Percentiles rank a stretch among this genome's conserved stretches.
Evolutionary conservation across 2,888 invertebrate species (phyloP).

Genomic region (Caenorhabditis plicata): DNA sequence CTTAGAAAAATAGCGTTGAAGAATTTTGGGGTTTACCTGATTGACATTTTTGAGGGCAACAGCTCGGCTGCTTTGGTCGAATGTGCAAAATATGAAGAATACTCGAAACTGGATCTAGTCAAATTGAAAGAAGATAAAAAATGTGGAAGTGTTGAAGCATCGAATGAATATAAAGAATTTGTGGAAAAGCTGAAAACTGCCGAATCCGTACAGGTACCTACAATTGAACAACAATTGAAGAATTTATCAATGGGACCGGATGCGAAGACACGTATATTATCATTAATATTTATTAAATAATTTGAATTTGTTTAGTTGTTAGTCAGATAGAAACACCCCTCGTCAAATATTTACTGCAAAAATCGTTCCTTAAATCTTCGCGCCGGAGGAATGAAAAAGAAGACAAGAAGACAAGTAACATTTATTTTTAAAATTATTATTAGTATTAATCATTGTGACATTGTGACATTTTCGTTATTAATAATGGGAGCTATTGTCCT

Average conservation of each 20-base stretch:
- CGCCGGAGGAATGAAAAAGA: too few species aligned
- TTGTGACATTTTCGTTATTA: not conserved
- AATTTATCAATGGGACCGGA: slow-evolving; percentile 8
- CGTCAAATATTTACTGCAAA: slow-evolving; percentile 1
- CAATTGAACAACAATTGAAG: slow-evolving; percentile 23
- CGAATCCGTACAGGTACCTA: slow-evolving; percentile 10
- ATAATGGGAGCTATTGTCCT: not conserved
- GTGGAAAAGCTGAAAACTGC: slow-evolving; percentile 11
- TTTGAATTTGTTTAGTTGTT: not conserved
- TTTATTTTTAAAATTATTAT: too few species aligned
- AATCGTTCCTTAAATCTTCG: too few species aligned
- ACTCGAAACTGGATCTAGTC: slow-evolving; percentile 9
- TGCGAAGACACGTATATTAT: slow-evolving; percentile 16
- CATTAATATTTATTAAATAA: not conserved
- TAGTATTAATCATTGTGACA: not conserved
- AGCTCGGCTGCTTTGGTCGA: slow-evolving; percentile 47
- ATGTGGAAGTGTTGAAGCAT: slow-evolving; percentile 8
- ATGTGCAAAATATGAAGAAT: slow-evolving; percentile 32
- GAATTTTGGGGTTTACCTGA: not conserved
- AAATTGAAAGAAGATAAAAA: slow-evolving; percentile 17
- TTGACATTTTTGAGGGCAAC: slow-evolving; percentile 22
- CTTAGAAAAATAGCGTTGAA: not conserved
- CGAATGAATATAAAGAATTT: slow-evolving; percentile 11
- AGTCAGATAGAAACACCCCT: not conserved
- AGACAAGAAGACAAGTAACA: too few species aligned